Evolutionary conservation across 37 sponge, comb jelly and placozoan species (phyloP).

Genomic region (Eunapius fragilis): DNA sequence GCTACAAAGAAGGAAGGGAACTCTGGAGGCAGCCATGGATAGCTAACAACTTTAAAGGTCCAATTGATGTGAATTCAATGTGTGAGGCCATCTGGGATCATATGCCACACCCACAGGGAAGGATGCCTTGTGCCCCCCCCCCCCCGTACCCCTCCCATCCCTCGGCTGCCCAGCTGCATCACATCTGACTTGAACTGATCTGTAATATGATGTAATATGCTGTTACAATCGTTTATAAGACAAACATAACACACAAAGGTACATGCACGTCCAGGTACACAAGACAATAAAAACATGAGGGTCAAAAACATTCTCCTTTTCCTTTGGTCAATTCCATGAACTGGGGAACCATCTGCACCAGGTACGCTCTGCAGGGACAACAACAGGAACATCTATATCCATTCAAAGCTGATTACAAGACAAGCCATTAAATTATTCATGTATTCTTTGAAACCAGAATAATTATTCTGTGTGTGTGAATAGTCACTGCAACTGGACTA

Average conservation of each 20-base stretch:
- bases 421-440: too few relatives aligned
- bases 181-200: not conserved
- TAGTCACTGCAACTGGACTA: too few relatives aligned
- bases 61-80: too few relatives aligned
- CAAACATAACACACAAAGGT: not conserved
- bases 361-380: slow-evolving; percentile 33
- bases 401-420: too few relatives aligned
- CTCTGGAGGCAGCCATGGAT: not conserved
- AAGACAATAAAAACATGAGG: not conserved
- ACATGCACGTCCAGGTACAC: not conserved
- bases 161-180: not conserved
- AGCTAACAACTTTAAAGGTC: too few relatives aligned
- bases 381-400: not conserved
- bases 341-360: slow-evolving; percentile 35
- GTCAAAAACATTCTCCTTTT: slow-evolving; percentile 65
- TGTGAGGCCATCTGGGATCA: too few relatives aligned
- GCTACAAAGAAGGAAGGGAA: not conserved
- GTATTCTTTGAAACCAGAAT: too few relatives aligned
- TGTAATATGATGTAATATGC: not conserved
- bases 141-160: too few relatives aligned
- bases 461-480: too few relatives aligned
- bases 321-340: slow-evolving; percentile 67
- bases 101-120: not conserved
- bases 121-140: not conserved
- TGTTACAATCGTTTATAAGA: not conserved